These are phyloP conservation scores for Orius laevigatus DNA, from an alignment of 1,140 invertebrate species.

Conservation along the genomic window DNA sequence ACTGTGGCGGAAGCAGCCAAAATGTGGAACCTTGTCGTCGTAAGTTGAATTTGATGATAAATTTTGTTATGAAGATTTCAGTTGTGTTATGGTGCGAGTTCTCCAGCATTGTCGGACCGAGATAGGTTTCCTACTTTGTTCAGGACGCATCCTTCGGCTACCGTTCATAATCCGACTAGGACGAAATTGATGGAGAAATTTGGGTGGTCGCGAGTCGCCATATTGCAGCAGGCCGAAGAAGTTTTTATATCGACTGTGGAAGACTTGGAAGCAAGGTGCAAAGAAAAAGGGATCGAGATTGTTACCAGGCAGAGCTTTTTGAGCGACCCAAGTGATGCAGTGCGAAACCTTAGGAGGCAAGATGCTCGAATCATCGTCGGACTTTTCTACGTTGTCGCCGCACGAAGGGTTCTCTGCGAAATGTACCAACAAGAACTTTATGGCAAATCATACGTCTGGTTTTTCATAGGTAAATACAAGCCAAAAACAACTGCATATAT, in stretches of 20 bases:
- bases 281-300: slow-evolving; percentile 84
- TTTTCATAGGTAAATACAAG: slow-evolving; percentile 76
- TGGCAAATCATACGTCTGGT: slow-evolving; percentile 96
- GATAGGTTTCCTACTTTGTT: slow-evolving; percentile 95
- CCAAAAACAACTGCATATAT: neutral
- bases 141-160: slow-evolving; percentile 96
- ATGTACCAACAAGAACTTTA: slow-evolving; percentile 89
- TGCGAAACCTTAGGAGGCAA: slow-evolving; percentile 79
- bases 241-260: slow-evolving; percentile 98
- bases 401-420: slow-evolving; percentile 89
- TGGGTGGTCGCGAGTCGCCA: slow-evolving; percentile 91
- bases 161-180: slow-evolving; percentile 95
- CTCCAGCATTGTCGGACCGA: slow-evolving; percentile 93
- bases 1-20: slow-evolving; percentile 97
- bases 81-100: slow-evolving; percentile 96
- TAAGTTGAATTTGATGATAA: slow-evolving; percentile 34
- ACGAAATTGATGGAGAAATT: slow-evolving; percentile 95
- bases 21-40: slow-evolving; percentile 99
- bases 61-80: slow-evolving; percentile 29
- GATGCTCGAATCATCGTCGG: slow-evolving; percentile 96
- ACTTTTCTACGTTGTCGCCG: slow-evolving; percentile 94
- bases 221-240: slow-evolving; percentile 96
- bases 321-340: slow-evolving; percentile 89
- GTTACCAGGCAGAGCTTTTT: slow-evolving; percentile 92
- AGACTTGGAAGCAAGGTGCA: slow-evolving; percentile 88